Evolutionary conservation across 2,888 invertebrate genomes (phyloP).

Genomic region (Macaria notata): DNA sequence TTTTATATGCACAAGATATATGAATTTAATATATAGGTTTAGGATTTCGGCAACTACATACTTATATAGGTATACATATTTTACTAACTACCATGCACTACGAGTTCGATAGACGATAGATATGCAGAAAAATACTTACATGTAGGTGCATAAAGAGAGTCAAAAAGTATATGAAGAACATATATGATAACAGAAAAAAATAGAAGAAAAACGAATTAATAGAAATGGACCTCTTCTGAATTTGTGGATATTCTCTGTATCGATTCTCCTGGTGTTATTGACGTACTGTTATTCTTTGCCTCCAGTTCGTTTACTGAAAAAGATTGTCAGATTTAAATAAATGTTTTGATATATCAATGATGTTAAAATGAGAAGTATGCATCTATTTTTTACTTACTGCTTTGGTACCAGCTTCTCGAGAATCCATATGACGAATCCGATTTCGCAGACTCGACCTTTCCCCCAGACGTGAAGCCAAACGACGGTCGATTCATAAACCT

Average conservation of each 20-base stretch:
- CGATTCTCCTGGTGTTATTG: constrained; percentile 61
- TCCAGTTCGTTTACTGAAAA: constrained; percentile 83
- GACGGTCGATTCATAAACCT: constrained; percentile 83
- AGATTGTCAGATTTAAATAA: not conserved
- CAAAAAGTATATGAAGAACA: constrained; percentile 15
- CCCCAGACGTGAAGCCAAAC: constrained; percentile 69
- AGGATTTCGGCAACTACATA: too few species aligned
- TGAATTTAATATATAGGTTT: too few species aligned
- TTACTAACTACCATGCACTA: too few species aligned
- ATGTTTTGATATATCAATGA: not conserved
- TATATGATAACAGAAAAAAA: not conserved
- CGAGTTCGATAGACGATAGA: too few species aligned
- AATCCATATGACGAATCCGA: constrained; percentile 65
- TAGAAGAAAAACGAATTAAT: constrained; percentile 33
- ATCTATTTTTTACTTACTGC: constrained; percentile 56
- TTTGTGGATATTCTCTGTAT: constrained; percentile 57
- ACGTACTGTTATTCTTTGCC: constrained; percentile 63
- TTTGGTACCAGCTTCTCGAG: constrained; percentile 73
- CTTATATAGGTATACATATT: too few species aligned
- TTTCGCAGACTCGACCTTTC: constrained; percentile 54
- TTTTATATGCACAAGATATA: too few species aligned
- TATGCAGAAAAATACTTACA: constrained; percentile 19
- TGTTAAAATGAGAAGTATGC: too few species aligned
- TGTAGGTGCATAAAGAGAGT: constrained; percentile 20
- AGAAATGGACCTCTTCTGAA: constrained; percentile 56